Conservation (phyloP, 2,113 vertebrate genomes). For the Halichoeres trimaculatus region DNA sequence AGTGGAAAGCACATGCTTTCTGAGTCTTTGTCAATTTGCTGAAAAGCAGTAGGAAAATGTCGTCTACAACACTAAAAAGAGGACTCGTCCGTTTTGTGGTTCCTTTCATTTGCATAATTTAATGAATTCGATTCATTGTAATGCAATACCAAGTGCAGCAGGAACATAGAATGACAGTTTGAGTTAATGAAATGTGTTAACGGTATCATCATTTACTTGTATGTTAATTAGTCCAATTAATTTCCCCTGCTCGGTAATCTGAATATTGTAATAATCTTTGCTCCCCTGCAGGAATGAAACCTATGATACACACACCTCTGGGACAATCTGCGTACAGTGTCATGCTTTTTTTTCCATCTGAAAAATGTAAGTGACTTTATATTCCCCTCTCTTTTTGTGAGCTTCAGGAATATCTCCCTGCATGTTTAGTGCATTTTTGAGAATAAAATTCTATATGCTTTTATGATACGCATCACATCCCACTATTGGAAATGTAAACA, state of each 20-base stretch:
- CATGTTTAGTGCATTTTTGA: not conserved
- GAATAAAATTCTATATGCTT: slow-evolving; percentile 22
- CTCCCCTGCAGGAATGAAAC: slow-evolving; percentile 83
- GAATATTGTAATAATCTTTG: slow-evolving; percentile 87
- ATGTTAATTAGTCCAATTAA: slow-evolving; percentile 90
- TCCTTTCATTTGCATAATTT: slow-evolving; percentile 88
- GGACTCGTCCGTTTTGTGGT: slow-evolving; percentile 73
- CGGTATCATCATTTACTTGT: slow-evolving; percentile 90
- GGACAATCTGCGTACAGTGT: slow-evolving; percentile 64
- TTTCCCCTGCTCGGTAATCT: slow-evolving; percentile 86
- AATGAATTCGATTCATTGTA: slow-evolving; percentile 88
- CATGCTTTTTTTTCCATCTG: slow-evolving; percentile 27
- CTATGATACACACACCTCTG: slow-evolving; percentile 69
- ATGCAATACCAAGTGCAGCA: slow-evolving; percentile 85
- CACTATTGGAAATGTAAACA: slow-evolving; percentile 1
- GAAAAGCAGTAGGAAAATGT: slow-evolving; percentile 62
- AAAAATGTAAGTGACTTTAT: slow-evolving; percentile 14
- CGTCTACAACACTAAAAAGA: slow-evolving; percentile 59
- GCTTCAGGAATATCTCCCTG: not conserved
- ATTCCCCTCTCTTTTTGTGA: not conserved
- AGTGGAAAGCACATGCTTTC: slow-evolving; percentile 68
- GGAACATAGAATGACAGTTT: slow-evolving; percentile 88
- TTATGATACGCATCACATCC: slow-evolving; percentile 53
- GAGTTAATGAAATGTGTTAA: slow-evolving; percentile 91
- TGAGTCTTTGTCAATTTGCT: slow-evolving; percentile 64